Evolutionary conservation across 2,888 invertebrate species (phyloP).

Genomic region (Elmis aenea): DNA sequence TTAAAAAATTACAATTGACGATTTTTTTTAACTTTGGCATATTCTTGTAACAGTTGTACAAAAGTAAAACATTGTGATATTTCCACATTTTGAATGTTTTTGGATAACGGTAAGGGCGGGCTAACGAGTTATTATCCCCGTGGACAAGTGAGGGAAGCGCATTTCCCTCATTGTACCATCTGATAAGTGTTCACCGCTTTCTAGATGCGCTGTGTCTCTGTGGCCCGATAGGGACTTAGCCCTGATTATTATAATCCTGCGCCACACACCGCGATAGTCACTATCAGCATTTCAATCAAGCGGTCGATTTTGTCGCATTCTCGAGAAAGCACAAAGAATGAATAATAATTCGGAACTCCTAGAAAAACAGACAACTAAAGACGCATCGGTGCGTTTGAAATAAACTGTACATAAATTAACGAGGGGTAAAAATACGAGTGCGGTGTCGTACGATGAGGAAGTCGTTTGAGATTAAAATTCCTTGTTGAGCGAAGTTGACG

Average conservation of each 20-base stretch:
- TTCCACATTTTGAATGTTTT: no score
- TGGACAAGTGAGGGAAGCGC: slow-evolving; percentile 14
- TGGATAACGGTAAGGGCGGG: no score
- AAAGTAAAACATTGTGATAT: no score
- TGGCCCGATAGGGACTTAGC: slow-evolving; percentile 29
- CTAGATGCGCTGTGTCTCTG: slow-evolving; percentile 21
- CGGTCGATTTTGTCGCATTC: no score
- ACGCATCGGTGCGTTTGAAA: no score
- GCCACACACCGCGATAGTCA: slow-evolving; percentile 42
- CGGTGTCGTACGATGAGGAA: slow-evolving; percentile 31
- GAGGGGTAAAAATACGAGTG: slow-evolving; percentile 1
- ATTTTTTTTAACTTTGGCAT: no score
- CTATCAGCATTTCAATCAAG: slow-evolving; percentile 30
- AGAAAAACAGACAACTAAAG: no score
- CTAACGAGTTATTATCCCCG: slow-evolving; percentile 21
- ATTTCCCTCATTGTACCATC: slow-evolving; percentile 23
- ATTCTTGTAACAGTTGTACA: no score
- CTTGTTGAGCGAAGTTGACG: slow-evolving; percentile 38
- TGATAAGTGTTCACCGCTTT: slow-evolving; percentile 22
- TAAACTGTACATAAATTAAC: no score
- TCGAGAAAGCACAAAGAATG: no score
- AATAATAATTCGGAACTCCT: no score
- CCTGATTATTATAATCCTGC: slow-evolving; percentile 43
- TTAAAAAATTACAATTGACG: no score
- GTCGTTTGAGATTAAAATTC: slow-evolving; percentile 43